Evolutionary conservation across 2,888 invertebrate species (phyloP), one percentile per base, ranked within the genome.

Genomic region (Melanchra persicariae): DNA sequence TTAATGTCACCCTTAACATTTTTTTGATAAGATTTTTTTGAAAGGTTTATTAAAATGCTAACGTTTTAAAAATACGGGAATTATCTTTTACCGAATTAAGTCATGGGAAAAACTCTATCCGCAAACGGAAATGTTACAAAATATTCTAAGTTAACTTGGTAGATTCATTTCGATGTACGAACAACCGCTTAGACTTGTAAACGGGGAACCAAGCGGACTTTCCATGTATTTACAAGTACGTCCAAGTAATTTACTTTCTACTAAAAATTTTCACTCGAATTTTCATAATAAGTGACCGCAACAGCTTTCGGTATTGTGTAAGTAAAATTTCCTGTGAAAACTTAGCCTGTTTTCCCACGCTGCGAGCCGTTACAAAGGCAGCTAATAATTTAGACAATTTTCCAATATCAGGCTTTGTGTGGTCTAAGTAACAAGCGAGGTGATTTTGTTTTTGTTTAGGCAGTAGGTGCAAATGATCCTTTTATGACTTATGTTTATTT

Each of bases 341-440:
- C 90, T 87, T 85, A 76, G 70, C 84, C 87, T 89, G 92, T 94
- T 95, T 95, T 96, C 95, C 94, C 95, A 96, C 95, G 95, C 86
- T 89, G 89, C 85, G 85, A 89, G 89, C 91, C 89, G 91, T 89
- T 92, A 92, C 91, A 89, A 90, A 91, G 89, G 91, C 91, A 91
- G 89, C 92, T 93, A 91, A 95, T 94, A 94, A 95, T 95, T 95
- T 95, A 95, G 93, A 90, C 95, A 95, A 96, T 95, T 95, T 96
- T 96, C 95, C 93, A 94, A 95, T 95, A 95, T 93, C 93, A 89
- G 88, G 81, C 87, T 78, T 79, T 57, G 77, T 85, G 63, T 87
- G 90, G 91, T 81, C 10, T 79, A 90, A 90, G 83, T 73, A 6
- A 81, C 15, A 79, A 81, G 47, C 34, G 59, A n/a, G 12, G 19